Base-by-base conservation (phyloP, 2,113 vertebrate species). In the Scytalopus superciliaris region DNA sequence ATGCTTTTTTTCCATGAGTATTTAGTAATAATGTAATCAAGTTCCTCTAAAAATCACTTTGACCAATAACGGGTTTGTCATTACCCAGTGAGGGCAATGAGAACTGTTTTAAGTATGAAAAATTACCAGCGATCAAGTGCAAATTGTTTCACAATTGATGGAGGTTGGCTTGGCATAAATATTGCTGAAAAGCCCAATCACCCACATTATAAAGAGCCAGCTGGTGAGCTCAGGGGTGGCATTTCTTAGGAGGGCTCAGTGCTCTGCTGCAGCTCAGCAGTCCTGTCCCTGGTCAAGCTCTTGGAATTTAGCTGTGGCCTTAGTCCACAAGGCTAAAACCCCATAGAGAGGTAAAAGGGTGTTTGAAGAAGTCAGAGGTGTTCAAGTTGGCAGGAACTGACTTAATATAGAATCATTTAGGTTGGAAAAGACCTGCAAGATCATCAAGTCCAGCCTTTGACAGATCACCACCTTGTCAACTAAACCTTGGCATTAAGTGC, bases 81-180 rank as follows among this genome's bases (percentile, higher is more conserved):
- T 53, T 68, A 44, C 49, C 49, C 89, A 84, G 59, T 64, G 39
- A 13, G 30, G 49, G 52, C 79, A 93, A 87, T 56, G 53, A 87
- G 56, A 87, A 52, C 19, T 44, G n/a, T 4, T 89, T 87, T 80
- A 84, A 92, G 89, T 49, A 84, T 40, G 39, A 90, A 89, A 81
- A 89, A 91, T 66, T 39, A 91, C 30, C 56, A 56, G 30, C 3
- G 19, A 92, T 92, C 47, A 78, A 67, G 63, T 40, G 74, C 68
- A 74, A 90, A 68, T 68, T 86, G 79, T 49, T 88, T 83, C 64
- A 64, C 82, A 90, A 89, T 67, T 91, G 91, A 77, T 79, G 86
- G 52, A 78, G 68, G 14, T 37, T 74, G 44, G 72, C 77, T 96
- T 86, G 82, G 84, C 37, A 23, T 39, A 57, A 37, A 37, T 7